Base-by-base conservation (phyloP, 2,113 vertebrate species). In the Cathartes aura region DNA sequence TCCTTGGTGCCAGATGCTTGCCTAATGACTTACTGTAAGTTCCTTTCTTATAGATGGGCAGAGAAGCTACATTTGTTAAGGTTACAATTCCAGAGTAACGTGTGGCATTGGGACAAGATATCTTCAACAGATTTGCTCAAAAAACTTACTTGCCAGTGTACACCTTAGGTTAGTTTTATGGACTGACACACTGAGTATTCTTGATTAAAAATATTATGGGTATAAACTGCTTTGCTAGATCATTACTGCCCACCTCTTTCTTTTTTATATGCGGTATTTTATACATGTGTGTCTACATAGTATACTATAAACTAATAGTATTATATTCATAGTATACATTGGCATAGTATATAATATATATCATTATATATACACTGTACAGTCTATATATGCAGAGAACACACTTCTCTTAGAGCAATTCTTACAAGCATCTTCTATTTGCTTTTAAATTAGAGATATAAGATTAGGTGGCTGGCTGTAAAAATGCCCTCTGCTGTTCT, bases 1-100 rank as follows among this genome's bases (percentile, higher is more conserved):
- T 91, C 89, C 21, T 40, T 22, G 60, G 76, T 82, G 56, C 81
- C 93, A 93, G 70, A 63, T 87, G 73, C 87, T 84, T 60, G 30
- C 40, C 22, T 88, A 72, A 91, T 72, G 58, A 68, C 82, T 89
- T 79, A n/a, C 19, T 20, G 0, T 23, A 68, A 52, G 32, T 68
- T 94, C 43, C 17, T 8, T 67, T 16, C 34, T 52, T 72, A 47
- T 24, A 68, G 40, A 79, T 40, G 12, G 40, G 29, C 13, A 48
- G 10, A 13, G 58, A 89, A 79, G 34, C 29, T 34, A 9, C 12
- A 13, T 32, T 82, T 76, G 8, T 15, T 67, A 92, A 71, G 32
- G 30, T 21, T 47, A 7, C 32, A 42, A 16, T 32, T 85, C 15
- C 58, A 68, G 26, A 72, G 21, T 23, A 85, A 38, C 0, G 0